Evolutionary conservation across 1,140 invertebrate species (phyloP), one percentile per base, ranked within the genome.

Genomic region (Drosophila carrolli): DNA sequence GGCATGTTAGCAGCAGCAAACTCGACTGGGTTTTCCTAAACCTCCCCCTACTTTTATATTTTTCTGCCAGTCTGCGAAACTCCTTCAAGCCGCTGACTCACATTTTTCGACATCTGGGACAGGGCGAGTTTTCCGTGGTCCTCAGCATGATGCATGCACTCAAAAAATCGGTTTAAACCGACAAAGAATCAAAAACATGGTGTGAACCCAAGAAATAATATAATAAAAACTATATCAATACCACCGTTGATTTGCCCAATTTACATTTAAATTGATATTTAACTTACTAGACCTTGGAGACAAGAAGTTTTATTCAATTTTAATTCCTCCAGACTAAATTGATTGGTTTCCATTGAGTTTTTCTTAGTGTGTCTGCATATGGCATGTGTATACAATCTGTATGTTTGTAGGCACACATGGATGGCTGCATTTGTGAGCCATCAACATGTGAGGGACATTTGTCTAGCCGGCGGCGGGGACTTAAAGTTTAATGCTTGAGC

Each of bases 1-100:
- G 55, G 77, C 77, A 60, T 79, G 78, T 73, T 73, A 50, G 70
- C 73, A 67, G 57, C 56, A 71, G 37, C 51, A 41, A 41, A n/a
- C 66, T 19, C 32, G 65, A 44, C 54, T 41, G 50, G 65, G 27
- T 37, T 51, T 58, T 14, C 44, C 50, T 11, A 29, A 10, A 6
- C 29, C 19, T 44, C 13, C 47, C n/a, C 23, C 14, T 27, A 14
- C 35, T 2, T 43, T 29, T 19, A 2, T 16, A 16, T 9, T 19
- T 66, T 66, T 54, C 68, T 35, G 11, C 27, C 14, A 47, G 41
- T 47, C 66, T 55, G 51, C 44, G 66, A 14, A 56, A 71, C 67
- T 71, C 51, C 67, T 58, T 71, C 29, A 70, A 71, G 32, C 66
- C 50, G 41, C 61, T 71, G 67, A 71, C 67, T 71, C 67, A 71